These are phyloP conservation scores for Andrena trimmerana DNA, from an alignment of 2,888 invertebrate species.

Conservation along the genomic window DNA sequence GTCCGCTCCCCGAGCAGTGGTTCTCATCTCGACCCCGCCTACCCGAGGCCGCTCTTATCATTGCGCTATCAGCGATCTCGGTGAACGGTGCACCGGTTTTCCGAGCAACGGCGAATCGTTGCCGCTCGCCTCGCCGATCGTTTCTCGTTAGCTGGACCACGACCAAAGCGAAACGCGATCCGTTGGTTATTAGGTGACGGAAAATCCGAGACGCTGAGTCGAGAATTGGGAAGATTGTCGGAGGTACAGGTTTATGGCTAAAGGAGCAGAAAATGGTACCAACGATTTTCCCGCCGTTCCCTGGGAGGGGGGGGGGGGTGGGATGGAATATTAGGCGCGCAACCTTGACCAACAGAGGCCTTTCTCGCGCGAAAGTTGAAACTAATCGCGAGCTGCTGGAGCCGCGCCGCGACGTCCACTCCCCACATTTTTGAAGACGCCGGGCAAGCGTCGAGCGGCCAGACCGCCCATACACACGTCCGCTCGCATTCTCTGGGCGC, in stretches of 20 bases:
- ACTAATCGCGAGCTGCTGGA: constrained; percentile 58
- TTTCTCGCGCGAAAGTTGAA: constrained; percentile 48
- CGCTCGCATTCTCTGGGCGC: constrained; percentile 73
- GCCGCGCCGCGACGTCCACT: constrained; percentile 75
- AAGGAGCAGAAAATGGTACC: too few species aligned
- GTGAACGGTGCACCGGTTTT: constrained; percentile 4
- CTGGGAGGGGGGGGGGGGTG: background rate
- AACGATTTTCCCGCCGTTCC: background rate
- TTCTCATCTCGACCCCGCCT: constrained; percentile 83
- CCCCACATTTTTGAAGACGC: constrained; percentile 82
- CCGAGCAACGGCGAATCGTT: background rate
- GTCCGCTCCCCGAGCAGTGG: constrained; percentile 81
- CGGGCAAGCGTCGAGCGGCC: constrained; percentile 66
- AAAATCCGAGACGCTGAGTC: background rate
- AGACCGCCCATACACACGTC: constrained; percentile 79
- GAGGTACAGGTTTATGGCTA: too few species aligned
- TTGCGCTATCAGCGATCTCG: constrained; percentile 8
- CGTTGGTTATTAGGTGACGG: background rate
- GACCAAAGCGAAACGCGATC: background rate
- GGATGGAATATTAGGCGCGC: background rate
- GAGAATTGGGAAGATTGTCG: background rate
- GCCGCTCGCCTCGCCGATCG: background rate
- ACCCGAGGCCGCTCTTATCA: constrained; percentile 46
- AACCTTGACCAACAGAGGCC: constrained; percentile 52
- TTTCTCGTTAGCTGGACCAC: background rate